Evolutionary conservation across 2,888 invertebrate genomes (phyloP), one percentile per base, ranked within the genome.

Genomic region (Ectemnius lituratus): DNA sequence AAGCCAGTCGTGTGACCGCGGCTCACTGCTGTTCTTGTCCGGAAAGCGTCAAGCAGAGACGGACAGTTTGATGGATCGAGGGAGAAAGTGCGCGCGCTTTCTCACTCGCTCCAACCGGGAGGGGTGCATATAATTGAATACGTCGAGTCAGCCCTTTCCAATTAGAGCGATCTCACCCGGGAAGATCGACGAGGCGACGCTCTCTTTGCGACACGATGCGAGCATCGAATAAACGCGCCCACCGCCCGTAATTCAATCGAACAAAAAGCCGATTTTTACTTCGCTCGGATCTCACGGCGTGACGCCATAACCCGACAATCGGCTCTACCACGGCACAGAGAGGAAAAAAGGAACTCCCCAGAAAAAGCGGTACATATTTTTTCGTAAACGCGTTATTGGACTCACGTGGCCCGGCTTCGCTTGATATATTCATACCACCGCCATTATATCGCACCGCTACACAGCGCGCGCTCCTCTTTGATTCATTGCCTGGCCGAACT

Each of bases 41-140:
- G 61, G 45, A n/a, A 57, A 45, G 47, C 73, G 62, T 73, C 75
- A 65, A 45, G 56, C 63, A 56, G 28, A 52, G 52, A 20, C 58
- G 62, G 68, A 68, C 37, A 37, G 65, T 73, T 67, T 75, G 75
- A 75, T 75, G 68, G 75, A 75, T 73, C 73, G 68, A 73, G 65
- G 62, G 67, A 56, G 61, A 68, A 52, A 28, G 57, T 47, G 20
- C 28, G 64, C 62, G 56, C 59, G 16, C 28, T 20, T 20, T 72
- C 61, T 16, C 52, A 4, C 16, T 52, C 16, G 1, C 52, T 16
- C 16, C n/a, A 1, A 0, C 16, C 2, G 73, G 71, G 59, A 73
- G 75, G 80, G 80, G 65, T 66, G 76, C 62, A 72, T 80, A 78
- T 78, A 73, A 81, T 82, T 81, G 75, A 73, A 73, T 62, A 66